Evolutionary conservation across 2,113 vertebrate species (phyloP).

Genomic region (Hippocampus mohnikei): DNA sequence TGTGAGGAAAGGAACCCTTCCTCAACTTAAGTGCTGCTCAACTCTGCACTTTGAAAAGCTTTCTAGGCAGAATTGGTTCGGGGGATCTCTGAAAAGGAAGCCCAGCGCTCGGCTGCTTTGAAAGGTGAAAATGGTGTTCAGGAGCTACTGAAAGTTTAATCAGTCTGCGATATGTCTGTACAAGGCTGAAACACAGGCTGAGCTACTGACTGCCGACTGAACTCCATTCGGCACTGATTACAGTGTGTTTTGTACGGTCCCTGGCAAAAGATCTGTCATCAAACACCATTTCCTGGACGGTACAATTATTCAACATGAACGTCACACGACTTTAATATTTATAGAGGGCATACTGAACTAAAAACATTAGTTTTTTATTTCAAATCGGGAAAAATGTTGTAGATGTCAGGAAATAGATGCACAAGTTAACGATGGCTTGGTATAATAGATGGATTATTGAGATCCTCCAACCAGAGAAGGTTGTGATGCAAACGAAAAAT

Average conservation of each 20-base stretch:
- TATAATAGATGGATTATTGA: too few species aligned
- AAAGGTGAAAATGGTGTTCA: constrained; percentile 55
- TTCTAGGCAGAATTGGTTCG: constrained; percentile 49
- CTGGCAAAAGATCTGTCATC: neutral
- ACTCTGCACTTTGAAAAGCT: constrained; percentile 56
- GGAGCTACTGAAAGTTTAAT: constrained; percentile 61
- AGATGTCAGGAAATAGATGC: neutral
- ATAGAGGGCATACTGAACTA: neutral
- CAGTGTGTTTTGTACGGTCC: neutral
- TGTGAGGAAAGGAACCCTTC: constrained; percentile 48
- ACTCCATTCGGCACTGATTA: constrained; percentile 9
- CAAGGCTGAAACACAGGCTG: constrained; percentile 1
- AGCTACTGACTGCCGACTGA: constrained; percentile 8
- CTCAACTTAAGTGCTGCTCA: constrained; percentile 56
- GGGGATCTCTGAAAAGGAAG: constrained; percentile 49
- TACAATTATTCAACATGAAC: neutral
- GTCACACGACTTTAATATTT: neutral
- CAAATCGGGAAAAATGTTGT: neutral
- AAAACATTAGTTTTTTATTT: neutral
- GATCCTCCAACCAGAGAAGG: neutral
- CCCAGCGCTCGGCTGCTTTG: constrained; percentile 41
- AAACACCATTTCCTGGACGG: neutral
- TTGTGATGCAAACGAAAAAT: neutral
- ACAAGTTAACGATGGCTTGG: too few species aligned
- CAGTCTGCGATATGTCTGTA: constrained; percentile 47